These are phyloP conservation scores for Miniopterus natalensis DNA, from an alignment of 2,113 vertebrate genomes.

Conservation along the genomic window DNA sequence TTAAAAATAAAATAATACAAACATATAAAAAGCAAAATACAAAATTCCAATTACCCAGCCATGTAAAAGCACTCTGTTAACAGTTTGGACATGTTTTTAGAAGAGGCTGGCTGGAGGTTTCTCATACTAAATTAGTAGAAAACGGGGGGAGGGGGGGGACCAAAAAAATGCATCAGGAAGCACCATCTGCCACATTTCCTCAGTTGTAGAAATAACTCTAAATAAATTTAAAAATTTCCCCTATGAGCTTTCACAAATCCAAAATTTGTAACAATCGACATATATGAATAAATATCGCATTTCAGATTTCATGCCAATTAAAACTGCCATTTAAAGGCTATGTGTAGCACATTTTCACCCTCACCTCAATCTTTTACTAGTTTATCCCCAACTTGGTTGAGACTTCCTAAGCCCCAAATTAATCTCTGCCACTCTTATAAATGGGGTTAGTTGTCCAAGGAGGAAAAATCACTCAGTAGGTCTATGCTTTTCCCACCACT, in stretches of 20 bases:
- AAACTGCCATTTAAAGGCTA: background rate
- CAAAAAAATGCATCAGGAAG: background rate
- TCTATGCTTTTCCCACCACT: background rate
- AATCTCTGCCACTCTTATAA: background rate
- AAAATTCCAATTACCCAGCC: background rate
- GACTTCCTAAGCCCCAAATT: background rate
- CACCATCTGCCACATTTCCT: conserved; percentile 39
- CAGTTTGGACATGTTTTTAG: background rate
- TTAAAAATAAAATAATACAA: background rate
- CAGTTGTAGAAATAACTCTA: conserved; percentile 30
- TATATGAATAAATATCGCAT: background rate
- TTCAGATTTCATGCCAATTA: background rate
- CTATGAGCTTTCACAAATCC: background rate
- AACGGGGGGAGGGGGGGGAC: background rate
- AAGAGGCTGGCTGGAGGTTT: background rate
- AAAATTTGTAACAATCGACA: background rate
- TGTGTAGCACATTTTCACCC: background rate
- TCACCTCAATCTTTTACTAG: background rate
- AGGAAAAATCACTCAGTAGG: background rate
- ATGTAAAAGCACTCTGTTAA: background rate
- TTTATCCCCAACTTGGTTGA: background rate
- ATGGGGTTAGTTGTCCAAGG: background rate
- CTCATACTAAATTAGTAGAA: conserved; percentile 20
- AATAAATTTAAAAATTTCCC: background rate
- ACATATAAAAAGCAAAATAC: background rate